These are phyloP conservation scores for Amazona guildingii DNA, from an alignment of 2,113 vertebrate species.

Conservation along the genomic window DNA sequence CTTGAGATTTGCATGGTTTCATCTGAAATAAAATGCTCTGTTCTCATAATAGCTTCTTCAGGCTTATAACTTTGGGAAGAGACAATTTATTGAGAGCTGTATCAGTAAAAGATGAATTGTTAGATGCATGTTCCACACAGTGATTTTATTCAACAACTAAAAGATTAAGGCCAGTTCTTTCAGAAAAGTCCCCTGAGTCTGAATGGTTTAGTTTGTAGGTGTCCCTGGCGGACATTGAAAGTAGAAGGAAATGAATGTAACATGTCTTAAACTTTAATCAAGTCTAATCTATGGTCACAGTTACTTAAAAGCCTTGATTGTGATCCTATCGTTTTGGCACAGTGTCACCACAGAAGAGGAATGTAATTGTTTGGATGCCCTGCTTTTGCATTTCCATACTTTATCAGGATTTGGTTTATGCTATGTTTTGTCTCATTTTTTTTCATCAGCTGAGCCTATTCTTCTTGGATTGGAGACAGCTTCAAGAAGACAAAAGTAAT, in stretches of 20 bases:
- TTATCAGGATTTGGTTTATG: not conserved
- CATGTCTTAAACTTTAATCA: not conserved
- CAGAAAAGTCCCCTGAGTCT: not conserved
- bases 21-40: conserved; percentile 24
- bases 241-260: not conserved
- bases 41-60: conserved; percentile 41
- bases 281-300: not conserved
- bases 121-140: conserved; percentile 12
- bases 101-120: conserved; percentile 36
- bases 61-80: conserved; percentile 13
- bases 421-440: not conserved
- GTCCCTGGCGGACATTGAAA: not conserved
- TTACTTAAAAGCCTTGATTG: not conserved
- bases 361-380: not conserved
- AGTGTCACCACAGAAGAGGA: not conserved
- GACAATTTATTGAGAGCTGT: not conserved
- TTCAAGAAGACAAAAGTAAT: conserved; percentile 19
- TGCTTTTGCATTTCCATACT: not conserved
- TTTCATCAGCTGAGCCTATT: not conserved
- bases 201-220: not conserved
- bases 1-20: conserved; percentile 29
- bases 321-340: not conserved
- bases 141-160: conserved; percentile 30
- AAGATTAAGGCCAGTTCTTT: conserved; percentile 42
- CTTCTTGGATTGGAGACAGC: not conserved